These are phyloP conservation scores for Callithrix jacchus DNA, from an alignment of 2,113 vertebrate species.

Conservation along the genomic window DNA sequence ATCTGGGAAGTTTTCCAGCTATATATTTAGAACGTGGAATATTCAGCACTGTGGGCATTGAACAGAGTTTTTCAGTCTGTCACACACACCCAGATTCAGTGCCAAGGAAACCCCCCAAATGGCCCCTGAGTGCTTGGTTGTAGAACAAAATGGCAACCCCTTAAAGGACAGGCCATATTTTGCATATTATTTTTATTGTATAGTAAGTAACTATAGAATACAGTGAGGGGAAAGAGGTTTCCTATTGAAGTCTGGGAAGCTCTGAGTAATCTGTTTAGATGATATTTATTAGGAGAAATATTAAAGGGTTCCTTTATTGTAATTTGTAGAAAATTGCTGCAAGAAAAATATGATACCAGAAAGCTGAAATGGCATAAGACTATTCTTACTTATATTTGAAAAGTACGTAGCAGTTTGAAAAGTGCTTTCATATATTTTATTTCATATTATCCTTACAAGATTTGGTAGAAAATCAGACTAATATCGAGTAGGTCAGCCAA, in stretches of 20 bases:
- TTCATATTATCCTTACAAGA: neutral
- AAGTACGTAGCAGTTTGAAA: slow-evolving; percentile 23
- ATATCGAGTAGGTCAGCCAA: neutral
- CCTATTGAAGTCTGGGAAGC: neutral
- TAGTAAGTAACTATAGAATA: neutral
- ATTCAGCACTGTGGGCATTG: slow-evolving; percentile 68
- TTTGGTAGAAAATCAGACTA: neutral
- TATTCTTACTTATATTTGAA: slow-evolving; percentile 30
- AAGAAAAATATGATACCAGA: neutral
- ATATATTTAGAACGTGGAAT: slow-evolving; percentile 77
- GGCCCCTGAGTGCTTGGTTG: slow-evolving; percentile 56
- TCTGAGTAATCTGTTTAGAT: neutral
- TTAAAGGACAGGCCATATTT: neutral
- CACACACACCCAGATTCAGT: slow-evolving; percentile 73
- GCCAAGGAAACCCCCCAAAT: slow-evolving; percentile 70
- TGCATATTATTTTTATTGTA: slow-evolving; percentile 38
- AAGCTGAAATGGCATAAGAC: neutral
- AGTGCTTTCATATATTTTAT: slow-evolving; percentile 9
- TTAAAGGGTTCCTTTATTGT: neutral
- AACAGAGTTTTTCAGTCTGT: slow-evolving; percentile 74
- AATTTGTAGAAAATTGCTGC: neutral
- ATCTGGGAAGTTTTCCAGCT: slow-evolving; percentile 81
- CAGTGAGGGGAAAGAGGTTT: neutral
- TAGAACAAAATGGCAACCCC: slow-evolving; percentile 45
- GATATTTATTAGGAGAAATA: neutral